Evolutionary conservation across 1,140 invertebrate genomes (phyloP).

Genomic region (Apis cerana): DNA sequence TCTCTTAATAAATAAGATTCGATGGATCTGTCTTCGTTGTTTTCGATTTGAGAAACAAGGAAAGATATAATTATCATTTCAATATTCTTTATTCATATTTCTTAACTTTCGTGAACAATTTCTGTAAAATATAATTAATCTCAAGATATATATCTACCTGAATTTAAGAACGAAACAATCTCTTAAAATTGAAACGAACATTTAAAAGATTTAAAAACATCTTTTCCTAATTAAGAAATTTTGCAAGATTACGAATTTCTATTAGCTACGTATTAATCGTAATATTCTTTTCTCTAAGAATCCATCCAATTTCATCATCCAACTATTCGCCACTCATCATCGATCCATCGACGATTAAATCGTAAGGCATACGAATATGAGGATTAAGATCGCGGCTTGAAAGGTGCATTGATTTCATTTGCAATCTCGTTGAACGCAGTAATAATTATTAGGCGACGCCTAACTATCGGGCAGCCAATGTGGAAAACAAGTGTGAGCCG

Average conservation of each 20-base stretch:
- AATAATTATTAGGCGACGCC: conserved; percentile 31
- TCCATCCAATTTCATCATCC: not conserved
- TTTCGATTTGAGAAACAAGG: too few species aligned
- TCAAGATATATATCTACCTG: too few species aligned
- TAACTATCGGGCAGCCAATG: conserved; percentile 4
- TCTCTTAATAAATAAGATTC: too few species aligned
- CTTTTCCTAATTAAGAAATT: not conserved
- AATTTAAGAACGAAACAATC: too few species aligned
- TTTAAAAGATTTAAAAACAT: too few species aligned
- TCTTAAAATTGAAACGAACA: too few species aligned
- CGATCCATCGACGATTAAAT: conserved; percentile 16
- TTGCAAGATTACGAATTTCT: not conserved
- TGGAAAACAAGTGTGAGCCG: conserved; percentile 23
- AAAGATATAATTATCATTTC: too few species aligned
- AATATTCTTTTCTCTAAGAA: too few species aligned
- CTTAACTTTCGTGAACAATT: too few species aligned
- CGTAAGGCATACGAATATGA: not conserved
- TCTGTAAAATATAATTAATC: too few species aligned
- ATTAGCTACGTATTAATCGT: not conserved
- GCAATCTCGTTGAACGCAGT: conserved; percentile 19
- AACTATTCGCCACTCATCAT: not conserved
- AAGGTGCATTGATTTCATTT: conserved; percentile 33
- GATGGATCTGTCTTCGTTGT: too few species aligned
- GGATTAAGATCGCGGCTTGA: conserved; percentile 13
- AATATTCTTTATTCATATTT: too few species aligned